Evolutionary conservation across 2,113 vertebrate species (phyloP), one percentile per base, ranked within the genome.

Genomic region (Carassius carassius): DNA sequence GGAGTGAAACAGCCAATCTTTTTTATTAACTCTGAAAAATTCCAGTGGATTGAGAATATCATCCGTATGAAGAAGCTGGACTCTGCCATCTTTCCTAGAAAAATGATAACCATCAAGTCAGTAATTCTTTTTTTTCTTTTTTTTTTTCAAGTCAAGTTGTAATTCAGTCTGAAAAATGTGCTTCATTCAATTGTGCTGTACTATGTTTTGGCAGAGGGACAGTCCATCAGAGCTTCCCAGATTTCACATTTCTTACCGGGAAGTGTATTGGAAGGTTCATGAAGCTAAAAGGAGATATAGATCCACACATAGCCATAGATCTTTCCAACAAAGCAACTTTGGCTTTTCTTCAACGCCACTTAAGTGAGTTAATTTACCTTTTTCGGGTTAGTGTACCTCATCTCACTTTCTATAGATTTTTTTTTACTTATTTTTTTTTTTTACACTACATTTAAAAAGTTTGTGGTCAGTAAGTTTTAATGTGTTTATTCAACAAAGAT

Each of bases 41-140:
- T 99, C 90, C 97, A 99, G 86, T 96, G 95, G 95, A 92, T 90
- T 4, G 91, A 89, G 0, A 98, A 97, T 87, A 94, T 98, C 62
- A 86, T 89, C 13, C 94, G 94, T 86, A 98, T 99, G 91, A 95
- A 89, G 91, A 94, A 95, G 83, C 93, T 97, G 70, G 92, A 94
- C 74, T 95, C 91, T 0, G 90, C 89, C 1, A 91, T 89, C 47
- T 90, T 92, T 75, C 94, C 95, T 90, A 96, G 97, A 87, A 99
- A 98, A 91, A 99, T 98, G 96, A 98, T 99, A 87, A 98, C 97
- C 1, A 96, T 99, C 92, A 96, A 90, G 98, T 99, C 84, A 94
- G 86, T 85, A 21, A 44, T 11, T 7, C 16, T 49, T 19, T 44
- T 23, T 12, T 51, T 60, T 35, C 32, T 23, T 44, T 65, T 19